Percentiles rank a stretch among this genome's conserved stretches.
Evolutionary conservation across 2,888 invertebrate species (phyloP).

Genomic region (Limnephilus marmoratus): DNA sequence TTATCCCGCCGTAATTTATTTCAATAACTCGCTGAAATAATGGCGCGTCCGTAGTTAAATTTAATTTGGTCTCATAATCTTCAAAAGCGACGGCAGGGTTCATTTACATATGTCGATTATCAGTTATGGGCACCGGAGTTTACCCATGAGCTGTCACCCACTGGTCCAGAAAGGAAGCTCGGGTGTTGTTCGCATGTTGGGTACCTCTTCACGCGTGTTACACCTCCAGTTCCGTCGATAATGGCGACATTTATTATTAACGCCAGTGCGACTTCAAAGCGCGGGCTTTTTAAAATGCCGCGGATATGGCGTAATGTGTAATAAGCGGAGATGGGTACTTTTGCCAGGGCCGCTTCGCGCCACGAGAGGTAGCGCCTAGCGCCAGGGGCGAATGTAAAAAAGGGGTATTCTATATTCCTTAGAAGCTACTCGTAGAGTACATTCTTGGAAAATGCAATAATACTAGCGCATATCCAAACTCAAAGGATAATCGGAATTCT

Average conservation of each 20-base stretch:
- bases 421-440: too few relatives aligned
- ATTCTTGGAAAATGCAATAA: too few relatives aligned
- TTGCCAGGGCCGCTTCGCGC: background rate
- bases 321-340: constrained; percentile 19
- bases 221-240: constrained; percentile 22
- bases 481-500: too few relatives aligned
- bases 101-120: constrained; percentile 52
- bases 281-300: constrained; percentile 45
- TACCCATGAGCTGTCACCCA: constrained; percentile 41
- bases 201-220: constrained; percentile 44
- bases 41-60: constrained; percentile 34
- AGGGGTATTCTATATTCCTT: too few relatives aligned
- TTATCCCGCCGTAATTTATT: constrained; percentile 40
- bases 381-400: background rate
- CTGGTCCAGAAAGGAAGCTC: constrained; percentile 33
- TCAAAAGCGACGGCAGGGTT: constrained; percentile 46
- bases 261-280: constrained; percentile 59
- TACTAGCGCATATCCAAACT: too few relatives aligned
- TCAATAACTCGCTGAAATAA: constrained; percentile 47
- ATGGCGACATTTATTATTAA: constrained; percentile 55
- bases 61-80: constrained; percentile 46
- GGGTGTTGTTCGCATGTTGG: constrained; percentile 39
- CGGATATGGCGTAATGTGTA: constrained; percentile 30
- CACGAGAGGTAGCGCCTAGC: background rate
- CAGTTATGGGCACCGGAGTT: constrained; percentile 39